A percentile compares a stretch with the other conserved stretches of the same genome.
phyloP scores from a whole-genome alignment of 2,113 vertebrate genomes.

The Aegithalos caudatus region DNA sequence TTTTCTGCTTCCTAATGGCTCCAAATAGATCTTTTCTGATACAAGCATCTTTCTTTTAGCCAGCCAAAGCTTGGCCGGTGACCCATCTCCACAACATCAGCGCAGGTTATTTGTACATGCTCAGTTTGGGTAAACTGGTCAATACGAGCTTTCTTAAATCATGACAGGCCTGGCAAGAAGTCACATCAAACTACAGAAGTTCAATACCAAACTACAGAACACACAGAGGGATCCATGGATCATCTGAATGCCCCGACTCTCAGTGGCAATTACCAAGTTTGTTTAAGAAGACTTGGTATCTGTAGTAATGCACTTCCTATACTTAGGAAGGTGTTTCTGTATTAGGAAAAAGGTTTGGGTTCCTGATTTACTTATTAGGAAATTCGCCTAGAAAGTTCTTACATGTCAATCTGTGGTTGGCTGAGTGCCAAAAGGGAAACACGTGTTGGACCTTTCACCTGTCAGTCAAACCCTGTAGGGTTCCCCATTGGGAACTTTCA shows the following conservation, averaged over 20 bases:
- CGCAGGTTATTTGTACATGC: neutral
- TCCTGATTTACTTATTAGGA: no score
- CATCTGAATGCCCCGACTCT: neutral
- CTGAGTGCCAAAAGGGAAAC: no score
- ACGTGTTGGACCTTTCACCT: no score
- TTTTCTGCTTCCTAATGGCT: constrained; percentile 36
- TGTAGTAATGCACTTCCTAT: no score
- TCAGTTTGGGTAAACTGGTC: neutral
- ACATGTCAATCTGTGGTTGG: no score
- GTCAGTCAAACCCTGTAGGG: no score
- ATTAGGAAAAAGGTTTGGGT: no score
- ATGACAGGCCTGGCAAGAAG: neutral
- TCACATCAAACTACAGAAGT: neutral
- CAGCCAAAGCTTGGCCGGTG: rapidly evolving
- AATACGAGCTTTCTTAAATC: neutral
- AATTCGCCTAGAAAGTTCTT: no score
- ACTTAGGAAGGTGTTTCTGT: no score
- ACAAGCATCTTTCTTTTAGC: neutral
- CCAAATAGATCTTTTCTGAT: constrained; percentile 12
- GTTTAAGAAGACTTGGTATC: neutral
- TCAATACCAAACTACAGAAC: neutral
- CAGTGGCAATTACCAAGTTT: neutral
- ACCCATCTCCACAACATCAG: neutral
- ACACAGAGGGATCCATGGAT: neutral
- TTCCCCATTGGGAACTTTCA: no score